A percentile compares a stretch with the other conserved stretches of the same genome.
Evolutionary conservation across 2,113 vertebrate species (phyloP).

Genomic region (Lontra canadensis): DNA sequence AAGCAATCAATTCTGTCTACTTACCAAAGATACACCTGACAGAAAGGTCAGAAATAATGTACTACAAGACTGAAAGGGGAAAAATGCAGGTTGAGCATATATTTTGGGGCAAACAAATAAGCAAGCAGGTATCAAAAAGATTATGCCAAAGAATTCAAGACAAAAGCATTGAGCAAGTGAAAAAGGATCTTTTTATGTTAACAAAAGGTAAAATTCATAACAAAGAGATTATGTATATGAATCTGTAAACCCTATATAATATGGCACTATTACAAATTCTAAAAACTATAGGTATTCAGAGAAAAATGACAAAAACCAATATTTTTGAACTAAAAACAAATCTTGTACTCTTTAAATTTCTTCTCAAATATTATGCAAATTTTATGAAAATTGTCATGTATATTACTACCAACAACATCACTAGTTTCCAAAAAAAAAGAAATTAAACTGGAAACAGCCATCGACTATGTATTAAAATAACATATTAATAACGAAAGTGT

Average conservation of each 20-base stretch:
- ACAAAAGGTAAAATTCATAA: background rate
- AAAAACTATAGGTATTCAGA: background rate
- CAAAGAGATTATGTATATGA: background rate
- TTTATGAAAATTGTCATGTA: background rate
- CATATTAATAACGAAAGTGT: background rate
- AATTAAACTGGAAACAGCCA: background rate
- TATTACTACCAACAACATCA: background rate
- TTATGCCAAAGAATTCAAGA: background rate
- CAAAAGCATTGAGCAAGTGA: background rate
- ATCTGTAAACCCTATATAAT: background rate
- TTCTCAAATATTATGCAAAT: background rate
- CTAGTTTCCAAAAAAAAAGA: background rate
- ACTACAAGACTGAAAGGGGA: background rate
- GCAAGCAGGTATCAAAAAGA: background rate
- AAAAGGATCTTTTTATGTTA: background rate
- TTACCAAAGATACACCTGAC: background rate
- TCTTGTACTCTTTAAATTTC: background rate
- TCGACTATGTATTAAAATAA: background rate
- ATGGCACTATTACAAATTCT: background rate
- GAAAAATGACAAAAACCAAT: background rate
- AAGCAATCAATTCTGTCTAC: background rate
- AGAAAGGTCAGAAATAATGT: conserved; percentile 27
- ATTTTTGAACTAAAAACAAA: background rate
- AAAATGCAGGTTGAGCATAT: background rate
- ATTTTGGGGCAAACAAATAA: background rate